Evolutionary conservation across 92 coral and sea anemone genomes (phyloP).

Genomic region (Porites evermanni): DNA sequence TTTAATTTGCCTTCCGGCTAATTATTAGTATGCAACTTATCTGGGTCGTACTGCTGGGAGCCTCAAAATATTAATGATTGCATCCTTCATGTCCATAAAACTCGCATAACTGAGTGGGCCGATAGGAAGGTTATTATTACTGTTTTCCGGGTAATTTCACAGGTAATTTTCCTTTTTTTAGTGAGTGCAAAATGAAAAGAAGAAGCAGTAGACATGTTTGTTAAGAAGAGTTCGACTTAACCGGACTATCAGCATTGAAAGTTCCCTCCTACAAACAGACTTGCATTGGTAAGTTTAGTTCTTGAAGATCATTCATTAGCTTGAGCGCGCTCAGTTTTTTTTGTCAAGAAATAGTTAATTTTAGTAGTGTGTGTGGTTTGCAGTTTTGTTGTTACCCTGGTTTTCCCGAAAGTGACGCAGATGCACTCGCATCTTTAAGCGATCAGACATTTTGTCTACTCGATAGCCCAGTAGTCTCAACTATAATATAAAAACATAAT

Average conservation of each 20-base stretch:
- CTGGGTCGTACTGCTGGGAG: not conserved
- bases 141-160: not conserved
- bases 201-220: not conserved
- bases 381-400: not conserved
- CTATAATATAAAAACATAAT: not conserved
- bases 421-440: not conserved
- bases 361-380: not conserved
- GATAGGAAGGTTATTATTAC: not conserved
- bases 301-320: not conserved
- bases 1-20: not conserved
- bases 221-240: not conserved
- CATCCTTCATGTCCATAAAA: not conserved
- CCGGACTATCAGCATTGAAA: not conserved
- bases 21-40: not conserved
- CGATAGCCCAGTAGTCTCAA: not conserved
- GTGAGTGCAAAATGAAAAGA: not conserved
- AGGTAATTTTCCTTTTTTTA: not conserved
- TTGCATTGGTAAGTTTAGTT: not conserved
- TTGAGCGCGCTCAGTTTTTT: not conserved
- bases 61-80: not conserved
- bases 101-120: not conserved
- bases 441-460: conserved; percentile 16
- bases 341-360: not conserved
- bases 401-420: not conserved
- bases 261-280: not conserved